phyloP scores from a whole-genome alignment of 2,797 vertebrate genomes.

The Rhinella marina region DNA sequence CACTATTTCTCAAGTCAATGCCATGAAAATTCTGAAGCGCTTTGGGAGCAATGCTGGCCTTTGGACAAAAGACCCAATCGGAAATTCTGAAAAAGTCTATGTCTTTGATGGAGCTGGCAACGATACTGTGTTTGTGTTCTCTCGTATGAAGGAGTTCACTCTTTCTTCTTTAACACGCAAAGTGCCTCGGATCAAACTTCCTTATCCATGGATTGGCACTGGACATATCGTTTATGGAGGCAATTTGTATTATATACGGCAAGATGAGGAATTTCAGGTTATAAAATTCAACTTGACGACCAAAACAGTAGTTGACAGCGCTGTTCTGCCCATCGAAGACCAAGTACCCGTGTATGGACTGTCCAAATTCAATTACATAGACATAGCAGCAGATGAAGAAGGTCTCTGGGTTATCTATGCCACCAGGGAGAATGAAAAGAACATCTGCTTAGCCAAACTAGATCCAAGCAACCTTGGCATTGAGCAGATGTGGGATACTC shows the following conservation, averaged over 20 bases:
- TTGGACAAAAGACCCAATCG: slow-evolving; percentile 88
- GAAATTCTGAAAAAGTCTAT: slow-evolving; percentile 85
- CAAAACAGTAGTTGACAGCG: slow-evolving; percentile 81
- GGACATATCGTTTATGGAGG: slow-evolving; percentile 86
- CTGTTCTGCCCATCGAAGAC: slow-evolving; percentile 86
- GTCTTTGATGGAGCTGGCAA: slow-evolving; percentile 87
- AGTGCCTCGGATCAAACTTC: slow-evolving; percentile 81
- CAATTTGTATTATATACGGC: slow-evolving; percentile 85
- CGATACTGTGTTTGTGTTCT: slow-evolving; percentile 83
- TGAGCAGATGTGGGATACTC: slow-evolving; percentile 96
- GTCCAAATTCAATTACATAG: slow-evolving; percentile 85
- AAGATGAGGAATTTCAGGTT: slow-evolving; percentile 83
- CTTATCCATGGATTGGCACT: slow-evolving; percentile 84
- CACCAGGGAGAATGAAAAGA: slow-evolving; percentile 82
- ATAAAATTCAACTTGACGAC: slow-evolving; percentile 89
- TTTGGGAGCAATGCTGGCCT: slow-evolving; percentile 84
- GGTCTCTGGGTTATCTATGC: slow-evolving; percentile 94
- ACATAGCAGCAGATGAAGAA: slow-evolving; percentile 87
- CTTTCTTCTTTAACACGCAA: slow-evolving; percentile 75
- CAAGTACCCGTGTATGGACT: slow-evolving; percentile 79
- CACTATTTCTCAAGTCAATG: slow-evolving; percentile 86
- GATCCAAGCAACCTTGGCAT: slow-evolving; percentile 88
- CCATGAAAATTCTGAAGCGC: slow-evolving; percentile 95
- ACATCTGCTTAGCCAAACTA: slow-evolving; percentile 92
- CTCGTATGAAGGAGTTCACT: slow-evolving; percentile 84